These are phyloP conservation scores for Macrotis lagotis DNA, from an alignment of 2,113 vertebrate genomes.

Conservation along the genomic window DNA sequence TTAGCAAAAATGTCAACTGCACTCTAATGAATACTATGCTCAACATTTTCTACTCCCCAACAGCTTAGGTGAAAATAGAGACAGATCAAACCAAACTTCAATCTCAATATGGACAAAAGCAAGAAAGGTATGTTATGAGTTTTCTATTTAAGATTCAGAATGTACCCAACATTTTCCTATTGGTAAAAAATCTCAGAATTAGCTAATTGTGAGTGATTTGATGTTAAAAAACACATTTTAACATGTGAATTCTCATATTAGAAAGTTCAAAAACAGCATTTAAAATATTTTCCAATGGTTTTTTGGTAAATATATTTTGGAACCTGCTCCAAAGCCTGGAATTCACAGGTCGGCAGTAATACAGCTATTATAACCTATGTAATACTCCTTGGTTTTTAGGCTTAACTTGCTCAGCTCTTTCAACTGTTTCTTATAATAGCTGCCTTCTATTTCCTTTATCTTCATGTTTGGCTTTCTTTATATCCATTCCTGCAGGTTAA, in stretches of 20 bases:
- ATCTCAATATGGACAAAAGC: neutral
- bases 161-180: slow-evolving; percentile 3
- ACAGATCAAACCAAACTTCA: neutral
- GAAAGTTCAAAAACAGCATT: neutral
- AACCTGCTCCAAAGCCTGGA: neutral
- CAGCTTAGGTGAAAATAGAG: slow-evolving; percentile 16
- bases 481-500: neutral
- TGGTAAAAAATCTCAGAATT: neutral
- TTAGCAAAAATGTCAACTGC: slow-evolving; percentile 45
- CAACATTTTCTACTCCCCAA: neutral
- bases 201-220: neutral
- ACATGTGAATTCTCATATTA: neutral
- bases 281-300: neutral
- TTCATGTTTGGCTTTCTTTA: neutral
- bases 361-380: neutral
- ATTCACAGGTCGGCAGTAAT: neutral
- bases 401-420: neutral
- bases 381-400: neutral
- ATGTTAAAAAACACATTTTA: neutral
- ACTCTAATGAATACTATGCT: slow-evolving; percentile 2
- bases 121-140: neutral
- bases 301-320: neutral
- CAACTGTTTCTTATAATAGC: neutral
- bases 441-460: neutral
- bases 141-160: slow-evolving; percentile 18